Evolutionary conservation across 2,888 invertebrate genomes (phyloP).

Genomic region (Drosophila recens): DNA sequence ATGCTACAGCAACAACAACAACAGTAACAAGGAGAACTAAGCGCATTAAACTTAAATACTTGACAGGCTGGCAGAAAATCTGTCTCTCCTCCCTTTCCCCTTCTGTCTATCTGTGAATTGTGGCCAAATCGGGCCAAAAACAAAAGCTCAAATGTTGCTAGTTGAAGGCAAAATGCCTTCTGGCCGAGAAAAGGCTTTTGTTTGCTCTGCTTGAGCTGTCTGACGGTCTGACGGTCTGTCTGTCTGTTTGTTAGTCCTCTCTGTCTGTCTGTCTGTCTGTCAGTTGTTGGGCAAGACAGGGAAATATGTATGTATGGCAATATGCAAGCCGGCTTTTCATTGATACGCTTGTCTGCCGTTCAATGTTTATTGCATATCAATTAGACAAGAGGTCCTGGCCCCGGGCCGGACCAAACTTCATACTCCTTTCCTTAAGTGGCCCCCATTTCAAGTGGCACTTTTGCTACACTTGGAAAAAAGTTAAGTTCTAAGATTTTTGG

Average conservation of each 20-base stretch:
- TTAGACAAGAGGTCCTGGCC: slow-evolving; percentile 50
- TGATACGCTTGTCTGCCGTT: slow-evolving; percentile 58
- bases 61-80: slow-evolving; percentile 44
- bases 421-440: slow-evolving; percentile 31
- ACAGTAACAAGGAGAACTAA: slow-evolving; percentile 51
- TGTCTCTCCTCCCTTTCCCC: background rate
- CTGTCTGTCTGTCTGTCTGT: slow-evolving; percentile 35
- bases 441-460: slow-evolving; percentile 39
- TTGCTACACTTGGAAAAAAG: slow-evolving; percentile 7
- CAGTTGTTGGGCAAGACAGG: background rate
- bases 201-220: background rate
- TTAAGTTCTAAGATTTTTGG: no score
- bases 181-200: slow-evolving; percentile 22
- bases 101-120: background rate
- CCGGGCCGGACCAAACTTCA: background rate
- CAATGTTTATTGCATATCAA: slow-evolving; percentile 80
- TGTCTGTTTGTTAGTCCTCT: slow-evolving; percentile 34
- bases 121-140: slow-evolving; percentile 34
- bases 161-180: slow-evolving; percentile 21
- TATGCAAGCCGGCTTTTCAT: slow-evolving; percentile 56
- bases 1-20: slow-evolving; percentile 27
- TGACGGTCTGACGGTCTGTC: background rate
- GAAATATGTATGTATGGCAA: slow-evolving; percentile 22
- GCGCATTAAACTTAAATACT: slow-evolving; percentile 72
- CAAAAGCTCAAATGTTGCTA: slow-evolving; percentile 58